Conservation (phyloP, 2,888 invertebrate genomes). For the Apotomis turbidana region DNA sequence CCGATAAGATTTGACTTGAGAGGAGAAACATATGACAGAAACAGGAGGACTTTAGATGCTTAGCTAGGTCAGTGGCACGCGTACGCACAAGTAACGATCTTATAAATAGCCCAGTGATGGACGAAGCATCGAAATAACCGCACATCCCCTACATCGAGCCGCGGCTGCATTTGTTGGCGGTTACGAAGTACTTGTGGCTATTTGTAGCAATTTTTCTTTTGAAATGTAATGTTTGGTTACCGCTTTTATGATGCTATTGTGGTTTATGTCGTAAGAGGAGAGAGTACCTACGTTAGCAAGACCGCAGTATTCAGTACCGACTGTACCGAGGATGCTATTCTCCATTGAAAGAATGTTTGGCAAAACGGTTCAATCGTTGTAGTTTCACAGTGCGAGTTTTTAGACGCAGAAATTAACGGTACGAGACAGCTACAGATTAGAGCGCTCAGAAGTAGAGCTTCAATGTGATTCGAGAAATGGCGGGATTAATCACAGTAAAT, state of each 20-base stretch:
- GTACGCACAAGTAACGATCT: constrained; percentile 49
- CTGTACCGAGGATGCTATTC: neutral
- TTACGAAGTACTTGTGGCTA: constrained; percentile 32
- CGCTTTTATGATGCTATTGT: constrained; percentile 29
- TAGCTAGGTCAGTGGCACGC: constrained; percentile 71
- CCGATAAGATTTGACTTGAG: neutral
- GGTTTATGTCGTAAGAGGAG: constrained; percentile 21
- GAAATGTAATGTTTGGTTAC: constrained; percentile 29
- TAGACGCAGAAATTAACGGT: neutral
- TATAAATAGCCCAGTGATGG: constrained; percentile 62
- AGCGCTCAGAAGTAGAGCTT: constrained; percentile 33
- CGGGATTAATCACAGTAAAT: constrained; percentile 79
- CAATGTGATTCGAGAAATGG: constrained; percentile 54
- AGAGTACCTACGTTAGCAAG: constrained; percentile 18
- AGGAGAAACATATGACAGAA: constrained; percentile 16
- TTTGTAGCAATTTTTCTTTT: constrained; percentile 32
- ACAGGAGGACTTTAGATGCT: constrained; percentile 42
- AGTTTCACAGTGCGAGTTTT: neutral
- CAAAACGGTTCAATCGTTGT: neutral
- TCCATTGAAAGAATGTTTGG: neutral
- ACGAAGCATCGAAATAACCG: constrained; percentile 57
- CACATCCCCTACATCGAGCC: constrained; percentile 54
- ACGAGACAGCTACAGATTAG: constrained; percentile 7
- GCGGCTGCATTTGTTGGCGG: constrained; percentile 45
- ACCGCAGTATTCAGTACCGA: neutral